Evolutionary conservation across 2,888 invertebrate species (phyloP).

Genomic region (Heteropelma amictum): DNA sequence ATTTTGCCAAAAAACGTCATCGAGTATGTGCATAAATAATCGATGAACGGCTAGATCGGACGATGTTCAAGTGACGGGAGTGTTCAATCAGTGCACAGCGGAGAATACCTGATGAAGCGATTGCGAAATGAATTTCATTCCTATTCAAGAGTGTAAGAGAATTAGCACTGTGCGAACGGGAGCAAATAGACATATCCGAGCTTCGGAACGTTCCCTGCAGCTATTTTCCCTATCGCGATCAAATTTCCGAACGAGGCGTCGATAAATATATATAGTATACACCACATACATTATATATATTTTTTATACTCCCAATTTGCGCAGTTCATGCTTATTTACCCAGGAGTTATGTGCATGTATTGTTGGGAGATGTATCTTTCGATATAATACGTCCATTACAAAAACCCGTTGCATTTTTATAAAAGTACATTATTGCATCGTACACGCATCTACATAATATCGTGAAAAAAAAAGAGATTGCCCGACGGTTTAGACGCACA

Average conservation of each 20-base stretch:
- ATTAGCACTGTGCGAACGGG: conserved; percentile 9
- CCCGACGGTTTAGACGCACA: no score
- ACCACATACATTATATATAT: no score
- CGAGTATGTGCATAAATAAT: no score
- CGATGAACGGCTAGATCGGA: no score
- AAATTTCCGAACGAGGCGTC: not conserved
- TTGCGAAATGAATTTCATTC: conserved; percentile 2
- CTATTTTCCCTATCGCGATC: not conserved
- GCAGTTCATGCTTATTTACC: conserved; percentile 2
- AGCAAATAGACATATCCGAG: conserved; percentile 1
- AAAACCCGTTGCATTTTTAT: no score
- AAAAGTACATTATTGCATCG: no score
- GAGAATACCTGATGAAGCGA: not conserved
- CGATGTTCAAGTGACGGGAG: no score
- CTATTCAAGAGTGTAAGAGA: conserved; percentile 24
- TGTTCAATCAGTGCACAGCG: not conserved
- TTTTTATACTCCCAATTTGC: not conserved
- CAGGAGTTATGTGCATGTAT: not conserved
- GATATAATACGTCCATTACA: not conserved
- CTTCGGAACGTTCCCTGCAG: not conserved
- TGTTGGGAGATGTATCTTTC: not conserved
- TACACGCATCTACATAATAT: no score
- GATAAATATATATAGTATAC: no score
- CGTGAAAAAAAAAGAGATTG: no score
- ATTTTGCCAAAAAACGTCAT: no score